phyloP scores from a whole-genome alignment of 1,140 invertebrate species.

The Drosophila sturtevanti region DNA sequence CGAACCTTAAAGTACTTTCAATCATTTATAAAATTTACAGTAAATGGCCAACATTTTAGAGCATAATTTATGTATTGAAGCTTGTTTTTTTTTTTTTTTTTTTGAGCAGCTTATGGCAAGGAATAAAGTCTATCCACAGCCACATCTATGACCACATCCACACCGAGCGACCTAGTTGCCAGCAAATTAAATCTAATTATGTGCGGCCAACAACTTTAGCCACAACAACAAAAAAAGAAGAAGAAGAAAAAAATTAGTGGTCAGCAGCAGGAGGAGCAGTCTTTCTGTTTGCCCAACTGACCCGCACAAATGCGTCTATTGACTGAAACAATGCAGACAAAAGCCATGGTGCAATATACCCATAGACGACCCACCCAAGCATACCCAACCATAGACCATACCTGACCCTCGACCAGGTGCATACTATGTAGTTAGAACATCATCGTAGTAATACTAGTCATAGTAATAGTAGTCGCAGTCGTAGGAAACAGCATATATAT shows the following conservation, averaged over 20 bases:
- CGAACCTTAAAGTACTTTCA: background rate
- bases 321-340: conserved; percentile 75
- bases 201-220: conserved; percentile 45
- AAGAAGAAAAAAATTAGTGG: no score
- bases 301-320: conserved; percentile 79
- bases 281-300: conserved; percentile 73
- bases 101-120: conserved; percentile 18
- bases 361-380: conserved; percentile 21
- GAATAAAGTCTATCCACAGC: background rate
- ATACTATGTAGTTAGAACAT: conserved; percentile 46
- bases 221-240: conserved; percentile 4
- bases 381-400: background rate
- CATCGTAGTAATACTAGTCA: conserved; percentile 32
- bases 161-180: background rate
- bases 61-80: conserved; percentile 57
- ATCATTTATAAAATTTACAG: background rate
- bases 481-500: background rate
- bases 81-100: no score
- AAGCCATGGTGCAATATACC: conserved; percentile 35
- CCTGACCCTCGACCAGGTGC: conserved; percentile 35
- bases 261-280: background rate
- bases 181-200: conserved; percentile 77
- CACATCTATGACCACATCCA: background rate
- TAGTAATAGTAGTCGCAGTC: background rate
- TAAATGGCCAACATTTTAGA: conserved; percentile 31